Evolutionary conservation across 2,797 vertebrate species (phyloP).

Genomic region (Euphonia xanthogaster): DNA sequence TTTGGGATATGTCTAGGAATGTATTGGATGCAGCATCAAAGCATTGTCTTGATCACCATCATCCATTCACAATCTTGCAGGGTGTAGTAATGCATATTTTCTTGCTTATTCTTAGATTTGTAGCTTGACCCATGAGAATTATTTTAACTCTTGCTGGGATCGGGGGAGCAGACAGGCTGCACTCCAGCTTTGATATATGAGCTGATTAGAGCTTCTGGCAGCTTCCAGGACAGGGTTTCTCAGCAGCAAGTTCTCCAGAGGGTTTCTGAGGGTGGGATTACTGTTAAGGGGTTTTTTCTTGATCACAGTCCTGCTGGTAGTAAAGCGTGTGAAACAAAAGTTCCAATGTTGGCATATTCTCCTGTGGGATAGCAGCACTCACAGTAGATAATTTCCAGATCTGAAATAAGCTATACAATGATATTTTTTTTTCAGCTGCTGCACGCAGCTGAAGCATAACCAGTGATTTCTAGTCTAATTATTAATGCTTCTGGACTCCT

Average conservation of each 20-base stretch:
- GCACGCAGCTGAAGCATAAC: neutral
- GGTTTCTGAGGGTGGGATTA: constrained; percentile 38
- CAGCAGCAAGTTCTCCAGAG: constrained; percentile 39
- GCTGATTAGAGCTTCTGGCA: constrained; percentile 50
- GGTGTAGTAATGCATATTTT: constrained; percentile 54
- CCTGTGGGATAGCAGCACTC: neutral
- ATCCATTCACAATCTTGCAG: constrained; percentile 42
- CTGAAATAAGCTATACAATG: neutral
- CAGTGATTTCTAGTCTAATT: neutral
- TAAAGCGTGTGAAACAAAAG: constrained; percentile 19
- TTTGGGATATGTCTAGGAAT: neutral
- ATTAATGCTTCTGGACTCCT: neutral
- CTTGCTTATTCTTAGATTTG: constrained; percentile 41
- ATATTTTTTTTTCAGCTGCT: neutral
- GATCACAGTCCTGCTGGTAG: neutral
- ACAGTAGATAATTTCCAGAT: neutral
- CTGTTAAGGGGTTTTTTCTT: neutral
- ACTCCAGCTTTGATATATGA: constrained; percentile 32
- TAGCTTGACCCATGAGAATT: constrained; percentile 5
- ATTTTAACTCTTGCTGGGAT: constrained; percentile 27
- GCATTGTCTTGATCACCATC: neutral
- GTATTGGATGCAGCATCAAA: constrained; percentile 33
- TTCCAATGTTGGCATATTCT: neutral
- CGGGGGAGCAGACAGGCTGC: neutral
- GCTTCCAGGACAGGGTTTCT: constrained; percentile 7